A percentile compares a stretch with the other conserved stretches of the same genome.
Evolutionary conservation across 2,113 vertebrate species (phyloP).

Genomic region (Echinops telfairi): DNA sequence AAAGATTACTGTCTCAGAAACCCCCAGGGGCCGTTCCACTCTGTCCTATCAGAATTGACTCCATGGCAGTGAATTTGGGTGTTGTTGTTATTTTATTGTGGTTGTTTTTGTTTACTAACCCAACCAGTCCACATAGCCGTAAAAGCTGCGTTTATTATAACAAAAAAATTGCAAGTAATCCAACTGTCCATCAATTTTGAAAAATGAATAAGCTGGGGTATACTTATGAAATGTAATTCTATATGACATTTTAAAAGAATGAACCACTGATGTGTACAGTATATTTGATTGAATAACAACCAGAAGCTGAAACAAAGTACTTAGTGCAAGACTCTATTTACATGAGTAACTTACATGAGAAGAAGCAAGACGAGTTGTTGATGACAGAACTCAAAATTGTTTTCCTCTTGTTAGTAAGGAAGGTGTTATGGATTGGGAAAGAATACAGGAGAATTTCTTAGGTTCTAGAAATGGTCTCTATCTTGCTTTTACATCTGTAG

Average conservation of each 20-base stretch:
- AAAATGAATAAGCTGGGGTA: slow-evolving; percentile 36
- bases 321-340: not conserved
- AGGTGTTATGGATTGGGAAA: not conserved
- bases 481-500: slow-evolving; percentile 23
- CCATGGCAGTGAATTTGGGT: no score
- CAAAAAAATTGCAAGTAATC: slow-evolving; percentile 26
- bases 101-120: no score
- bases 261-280: not conserved
- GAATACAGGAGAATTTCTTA: not conserved
- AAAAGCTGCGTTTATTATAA: slow-evolving; percentile 30
- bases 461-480: slow-evolving; percentile 18
- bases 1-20: not conserved
- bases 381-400: not conserved
- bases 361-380: no score
- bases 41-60: no score
- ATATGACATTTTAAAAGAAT: slow-evolving; percentile 16
- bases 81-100: no score
- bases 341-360: no score
- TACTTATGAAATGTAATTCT: slow-evolving; percentile 46
- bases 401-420: slow-evolving; percentile 5
- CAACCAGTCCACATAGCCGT: not conserved
- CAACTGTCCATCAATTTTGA: slow-evolving; percentile 27
- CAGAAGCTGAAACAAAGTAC: slow-evolving; percentile 28
- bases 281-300: not conserved
- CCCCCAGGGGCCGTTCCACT: no score